phyloP scores from a whole-genome alignment of 2,797 vertebrate species.

The Mormyrops attenuatus region DNA sequence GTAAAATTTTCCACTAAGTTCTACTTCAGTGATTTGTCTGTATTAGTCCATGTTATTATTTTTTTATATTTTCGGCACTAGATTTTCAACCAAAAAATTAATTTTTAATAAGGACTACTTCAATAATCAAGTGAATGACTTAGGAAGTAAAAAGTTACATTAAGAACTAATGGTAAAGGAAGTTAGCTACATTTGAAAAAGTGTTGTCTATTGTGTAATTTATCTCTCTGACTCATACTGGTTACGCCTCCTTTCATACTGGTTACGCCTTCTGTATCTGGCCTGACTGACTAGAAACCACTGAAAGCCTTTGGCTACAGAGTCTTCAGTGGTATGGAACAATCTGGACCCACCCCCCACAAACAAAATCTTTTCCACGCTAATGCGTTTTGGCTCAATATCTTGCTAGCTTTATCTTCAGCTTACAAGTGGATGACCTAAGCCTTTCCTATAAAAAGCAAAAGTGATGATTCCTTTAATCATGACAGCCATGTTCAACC shows the following conservation, averaged over 20 bases:
- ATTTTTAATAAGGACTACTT: background rate
- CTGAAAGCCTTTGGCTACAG: too few relatives aligned
- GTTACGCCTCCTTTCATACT: background rate
- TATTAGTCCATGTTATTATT: background rate
- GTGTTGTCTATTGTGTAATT: background rate
- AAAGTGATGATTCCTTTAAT: background rate
- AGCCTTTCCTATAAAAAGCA: background rate
- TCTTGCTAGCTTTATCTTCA: background rate
- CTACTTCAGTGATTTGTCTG: background rate
- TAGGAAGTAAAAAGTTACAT: background rate
- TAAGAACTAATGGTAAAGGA: background rate
- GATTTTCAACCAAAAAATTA: background rate
- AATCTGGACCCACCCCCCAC: background rate
- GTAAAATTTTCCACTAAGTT: background rate
- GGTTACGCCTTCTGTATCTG: background rate
- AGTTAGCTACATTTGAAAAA: background rate
- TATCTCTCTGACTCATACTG: background rate
- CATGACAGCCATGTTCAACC: background rate
- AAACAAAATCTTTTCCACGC: background rate
- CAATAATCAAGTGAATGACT: background rate
- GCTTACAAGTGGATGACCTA: background rate
- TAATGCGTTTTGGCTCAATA: background rate
- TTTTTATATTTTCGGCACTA: background rate
- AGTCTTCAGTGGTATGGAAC: background rate
- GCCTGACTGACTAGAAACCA: background rate